Evolutionary conservation across 2,888 invertebrate genomes (phyloP), one percentile per base, ranked within the genome.

Genomic region (Meloe dianella): DNA sequence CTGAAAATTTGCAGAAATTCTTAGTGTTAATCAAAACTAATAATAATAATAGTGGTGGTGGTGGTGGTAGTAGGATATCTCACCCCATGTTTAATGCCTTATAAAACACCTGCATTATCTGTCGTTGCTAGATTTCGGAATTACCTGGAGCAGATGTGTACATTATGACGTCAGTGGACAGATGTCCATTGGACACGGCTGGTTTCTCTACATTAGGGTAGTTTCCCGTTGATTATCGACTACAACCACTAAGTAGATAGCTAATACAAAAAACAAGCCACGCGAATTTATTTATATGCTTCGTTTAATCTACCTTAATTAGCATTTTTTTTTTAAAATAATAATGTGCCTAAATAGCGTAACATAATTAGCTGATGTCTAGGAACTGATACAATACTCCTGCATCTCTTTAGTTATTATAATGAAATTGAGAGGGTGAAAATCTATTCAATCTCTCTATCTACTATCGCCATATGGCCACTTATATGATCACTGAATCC

Each of bases 201-300:
- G 72, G 71, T 65, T 64, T 38, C 63, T 54, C 60, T 47, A 59
- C 57, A 59, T 66, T 66, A 65, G 71, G 71, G 69, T 68, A 63
- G 60, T 63, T 65, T 54, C 63, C 57, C 61, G 63, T 61, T 57
- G 57, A 60, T 63, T 67, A 64, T 61, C 17, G 47, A 17, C 17
- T 2, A 51, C 22, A 41, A 58, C 58, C 59, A 38, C 67, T 51
- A 51, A 51, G 51, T 51, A 51, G 51, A 51, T 51, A n/a, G n/a
- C n/a, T n/a, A n/a, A n/a, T n/a, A n/a, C n/a, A 51, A 51, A 10
- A 22, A 51, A 22, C 10, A 70, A 69, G 71, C 72, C 73, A 73
- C 72, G 70, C 71, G 73, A 73, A 73, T 74, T 72, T 69, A 69
- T 74, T 74, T 74, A 71, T 65, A 71, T 71, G 74, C 61, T 56